Conservation (phyloP, 2,888 invertebrate species). For the Tholera decimalis region DNA sequence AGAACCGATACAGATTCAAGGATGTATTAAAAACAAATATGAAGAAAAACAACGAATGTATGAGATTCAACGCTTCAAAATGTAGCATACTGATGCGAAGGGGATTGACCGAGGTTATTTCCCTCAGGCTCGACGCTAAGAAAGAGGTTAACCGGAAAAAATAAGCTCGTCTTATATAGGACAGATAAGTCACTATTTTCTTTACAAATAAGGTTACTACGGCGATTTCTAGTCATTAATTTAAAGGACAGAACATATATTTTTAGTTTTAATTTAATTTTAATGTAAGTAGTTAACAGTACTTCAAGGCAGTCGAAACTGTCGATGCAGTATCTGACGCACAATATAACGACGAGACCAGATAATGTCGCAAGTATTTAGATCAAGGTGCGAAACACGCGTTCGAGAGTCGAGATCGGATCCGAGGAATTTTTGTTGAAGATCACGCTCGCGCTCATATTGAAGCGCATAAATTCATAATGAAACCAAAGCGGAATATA, state of each 20-base stretch:
- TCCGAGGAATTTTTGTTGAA: constrained; percentile 87
- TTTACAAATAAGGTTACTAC: constrained; percentile 14
- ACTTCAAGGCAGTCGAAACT: constrained; percentile 67
- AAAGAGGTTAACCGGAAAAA: constrained; percentile 66
- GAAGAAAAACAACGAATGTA: constrained; percentile 47
- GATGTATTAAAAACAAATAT: constrained; percentile 42
- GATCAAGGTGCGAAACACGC: constrained; percentile 91
- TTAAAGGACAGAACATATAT: constrained; percentile 37
- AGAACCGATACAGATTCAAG: constrained; percentile 29
- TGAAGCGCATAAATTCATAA: constrained; percentile 82
- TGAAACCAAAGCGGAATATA: constrained; percentile 78
- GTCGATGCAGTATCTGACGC: constrained; percentile 79
- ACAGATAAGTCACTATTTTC: constrained; percentile 37
- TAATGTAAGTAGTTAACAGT: constrained; percentile 54
- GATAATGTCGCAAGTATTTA: constrained; percentile 91
- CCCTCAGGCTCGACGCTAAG: constrained; percentile 70
- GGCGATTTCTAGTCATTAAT: constrained; percentile 30
- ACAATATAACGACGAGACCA: constrained; percentile 81
- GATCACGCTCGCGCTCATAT: constrained; percentile 82
- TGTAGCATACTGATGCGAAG: constrained; percentile 70
- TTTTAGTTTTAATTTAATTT: constrained; percentile 55
- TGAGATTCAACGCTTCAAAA: constrained; percentile 68
- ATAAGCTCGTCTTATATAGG: constrained; percentile 60
- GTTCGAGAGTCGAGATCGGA: constrained; percentile 88
- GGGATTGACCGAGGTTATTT: constrained; percentile 80